Evolutionary conservation across 2,888 invertebrate species (phyloP).

Genomic region (Lissonota sp.): DNA sequence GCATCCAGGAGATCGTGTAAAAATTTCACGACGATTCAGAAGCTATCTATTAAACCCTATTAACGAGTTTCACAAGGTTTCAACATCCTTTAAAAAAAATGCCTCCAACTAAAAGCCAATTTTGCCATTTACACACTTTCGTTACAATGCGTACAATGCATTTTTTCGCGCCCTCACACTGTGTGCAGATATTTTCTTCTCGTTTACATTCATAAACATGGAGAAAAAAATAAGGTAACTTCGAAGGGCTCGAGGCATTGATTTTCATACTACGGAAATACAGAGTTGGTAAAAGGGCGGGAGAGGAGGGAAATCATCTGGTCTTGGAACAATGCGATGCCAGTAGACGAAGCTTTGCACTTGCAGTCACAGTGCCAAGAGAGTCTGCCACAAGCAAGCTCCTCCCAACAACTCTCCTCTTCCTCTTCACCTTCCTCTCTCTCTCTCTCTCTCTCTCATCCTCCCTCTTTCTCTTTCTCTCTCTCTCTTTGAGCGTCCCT

Average conservation of each 20-base stretch:
- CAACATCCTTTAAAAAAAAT: no score
- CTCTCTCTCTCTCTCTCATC: slow-evolving; percentile 36
- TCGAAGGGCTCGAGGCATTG: slow-evolving; percentile 29
- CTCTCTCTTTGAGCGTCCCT: slow-evolving; percentile 11
- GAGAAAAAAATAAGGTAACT: not conserved
- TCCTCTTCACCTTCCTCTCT: not conserved
- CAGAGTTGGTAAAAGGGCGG: slow-evolving; percentile 4
- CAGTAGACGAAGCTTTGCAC: slow-evolving; percentile 49
- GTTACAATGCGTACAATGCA: not conserved
- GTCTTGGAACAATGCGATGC: slow-evolving; percentile 54
- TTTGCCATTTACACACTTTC: not conserved
- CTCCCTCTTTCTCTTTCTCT: slow-evolving; percentile 43
- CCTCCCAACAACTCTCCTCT: slow-evolving; percentile 34
- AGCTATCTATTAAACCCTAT: no score
- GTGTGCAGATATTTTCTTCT: not conserved
- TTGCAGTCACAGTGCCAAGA: slow-evolving; percentile 43
- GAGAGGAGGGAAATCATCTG: slow-evolving; percentile 37
- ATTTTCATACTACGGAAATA: slow-evolving; percentile 31
- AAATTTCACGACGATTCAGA: no score
- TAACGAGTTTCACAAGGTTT: no score
- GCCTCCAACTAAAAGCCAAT: no score
- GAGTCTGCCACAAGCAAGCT: slow-evolving; percentile 37
- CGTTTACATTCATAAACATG: no score
- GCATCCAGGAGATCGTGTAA: no score
- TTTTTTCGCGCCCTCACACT: not conserved